A percentile compares a stretch with the other conserved stretches of the same genome.
phyloP scores from a whole-genome alignment of 2,113 vertebrate genomes.

The Conger conger region DNA sequence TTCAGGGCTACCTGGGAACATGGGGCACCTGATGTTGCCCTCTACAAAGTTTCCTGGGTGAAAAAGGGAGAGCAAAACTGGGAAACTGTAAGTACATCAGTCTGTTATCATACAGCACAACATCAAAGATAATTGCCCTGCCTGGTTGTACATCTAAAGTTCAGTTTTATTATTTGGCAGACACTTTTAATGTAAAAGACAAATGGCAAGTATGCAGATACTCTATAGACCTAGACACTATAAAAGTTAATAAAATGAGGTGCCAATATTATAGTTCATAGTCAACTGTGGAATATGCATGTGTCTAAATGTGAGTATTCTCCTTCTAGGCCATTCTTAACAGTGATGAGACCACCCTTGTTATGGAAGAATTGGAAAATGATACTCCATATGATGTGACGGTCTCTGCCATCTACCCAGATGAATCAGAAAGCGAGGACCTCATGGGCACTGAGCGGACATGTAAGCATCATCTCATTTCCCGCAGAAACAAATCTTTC shows the following conservation, averaged over 20 bases:
- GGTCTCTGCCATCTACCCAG: conserved; percentile 92
- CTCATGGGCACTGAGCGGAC: conserved; percentile 83
- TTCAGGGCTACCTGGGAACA: conserved; percentile 91
- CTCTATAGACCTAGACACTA: not conserved
- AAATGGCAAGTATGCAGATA: not conserved
- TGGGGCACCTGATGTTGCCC: conserved; percentile 85
- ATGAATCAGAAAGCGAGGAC: conserved; percentile 93
- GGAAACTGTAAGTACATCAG: conserved; percentile 52
- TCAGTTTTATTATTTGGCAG: not conserved
- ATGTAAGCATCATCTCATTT: conserved; percentile 58
- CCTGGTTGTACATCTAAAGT: not conserved
- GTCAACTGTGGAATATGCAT: not conserved
- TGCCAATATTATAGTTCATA: not conserved
- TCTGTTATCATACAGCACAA: not conserved
- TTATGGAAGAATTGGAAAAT: conserved; percentile 81
- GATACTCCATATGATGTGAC: conserved; percentile 85
- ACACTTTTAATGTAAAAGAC: not conserved
- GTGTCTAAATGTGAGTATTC: conserved; percentile 5
- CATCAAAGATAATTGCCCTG: not conserved
- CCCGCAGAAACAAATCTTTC: not conserved
- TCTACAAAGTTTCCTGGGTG: conserved; percentile 86
- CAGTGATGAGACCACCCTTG: conserved; percentile 74
- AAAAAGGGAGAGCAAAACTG: conserved; percentile 64
- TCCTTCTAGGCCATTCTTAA: conserved; percentile 78
- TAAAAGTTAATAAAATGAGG: not conserved